phyloP scores from a whole-genome alignment of 1,140 invertebrate genomes.

The Heliothis virescens region DNA sequence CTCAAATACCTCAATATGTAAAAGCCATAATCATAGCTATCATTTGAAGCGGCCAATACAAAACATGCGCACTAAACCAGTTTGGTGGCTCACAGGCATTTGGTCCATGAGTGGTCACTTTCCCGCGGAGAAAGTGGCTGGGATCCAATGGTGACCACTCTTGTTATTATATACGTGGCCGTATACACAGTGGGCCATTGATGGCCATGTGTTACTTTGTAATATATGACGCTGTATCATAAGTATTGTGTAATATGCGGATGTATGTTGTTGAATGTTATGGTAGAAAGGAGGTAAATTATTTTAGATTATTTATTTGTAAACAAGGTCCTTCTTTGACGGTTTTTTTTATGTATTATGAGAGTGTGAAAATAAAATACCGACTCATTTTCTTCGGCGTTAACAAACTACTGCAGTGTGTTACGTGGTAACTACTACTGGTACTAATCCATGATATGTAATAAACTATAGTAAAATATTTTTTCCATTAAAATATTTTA shows the following conservation, averaged over 20 bases:
- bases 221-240: constrained; percentile 13
- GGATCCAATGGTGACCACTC: constrained; percentile 55
- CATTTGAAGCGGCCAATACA: constrained; percentile 51
- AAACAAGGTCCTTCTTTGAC: too few species aligned
- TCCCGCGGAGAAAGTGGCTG: constrained; percentile 80
- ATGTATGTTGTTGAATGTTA: background rate
- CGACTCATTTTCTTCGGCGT: too few species aligned
- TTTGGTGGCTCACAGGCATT: constrained; percentile 46
- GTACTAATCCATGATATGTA: too few species aligned
- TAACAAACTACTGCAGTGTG: too few species aligned
- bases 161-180: constrained; percentile 61
- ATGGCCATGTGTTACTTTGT: constrained; percentile 4
- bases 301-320: too few species aligned
- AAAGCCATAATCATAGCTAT: background rate
- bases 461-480: too few species aligned
- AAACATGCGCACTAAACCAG: constrained; percentile 32
- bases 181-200: constrained; percentile 35
- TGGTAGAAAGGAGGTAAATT: background rate
- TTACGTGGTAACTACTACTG: too few species aligned
- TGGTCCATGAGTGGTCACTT: constrained; percentile 73
- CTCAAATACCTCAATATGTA: too few species aligned
- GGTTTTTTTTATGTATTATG: too few species aligned
- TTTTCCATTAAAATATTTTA: too few species aligned
- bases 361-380: too few species aligned
- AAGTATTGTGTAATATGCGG: background rate